Conservation (phyloP, 2,888 invertebrate species). For the Labia minor region DNA sequence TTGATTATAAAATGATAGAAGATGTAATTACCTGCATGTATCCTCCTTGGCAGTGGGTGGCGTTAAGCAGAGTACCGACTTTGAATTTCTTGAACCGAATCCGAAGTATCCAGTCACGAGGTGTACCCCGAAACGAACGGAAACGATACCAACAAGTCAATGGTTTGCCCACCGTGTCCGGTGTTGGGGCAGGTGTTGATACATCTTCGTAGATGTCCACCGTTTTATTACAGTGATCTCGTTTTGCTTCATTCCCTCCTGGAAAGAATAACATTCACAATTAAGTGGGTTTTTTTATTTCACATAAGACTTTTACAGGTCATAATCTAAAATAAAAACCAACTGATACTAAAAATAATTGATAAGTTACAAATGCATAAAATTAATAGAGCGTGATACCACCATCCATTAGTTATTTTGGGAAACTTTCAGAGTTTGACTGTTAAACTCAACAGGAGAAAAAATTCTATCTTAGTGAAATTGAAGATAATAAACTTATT, state of each 20-base stretch:
- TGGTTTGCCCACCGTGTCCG: slow-evolving; percentile 70
- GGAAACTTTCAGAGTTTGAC: too few species aligned
- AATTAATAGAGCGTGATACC: too few species aligned
- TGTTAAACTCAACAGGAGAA: too few species aligned
- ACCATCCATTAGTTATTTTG: too few species aligned
- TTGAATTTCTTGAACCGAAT: slow-evolving; percentile 88
- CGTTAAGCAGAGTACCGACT: slow-evolving; percentile 75
- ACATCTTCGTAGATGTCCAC: slow-evolving; percentile 89
- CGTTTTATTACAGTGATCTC: slow-evolving; percentile 87
- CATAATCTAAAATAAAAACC: too few species aligned
- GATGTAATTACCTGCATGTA: slow-evolving; percentile 83
- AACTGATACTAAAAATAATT: too few species aligned
- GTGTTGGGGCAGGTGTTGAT: slow-evolving; percentile 72
- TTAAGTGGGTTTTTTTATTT: too few species aligned
- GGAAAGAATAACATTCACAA: background rate
- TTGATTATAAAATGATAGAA: too few species aligned
- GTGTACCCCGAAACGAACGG: slow-evolving; percentile 73
- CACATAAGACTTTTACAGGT: too few species aligned
- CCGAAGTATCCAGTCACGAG: slow-evolving; percentile 80
- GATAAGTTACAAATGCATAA: too few species aligned
- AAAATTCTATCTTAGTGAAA: too few species aligned
- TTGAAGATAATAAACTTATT: too few species aligned
- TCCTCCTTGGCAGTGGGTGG: slow-evolving; percentile 77
- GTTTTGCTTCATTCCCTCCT: slow-evolving; percentile 46
- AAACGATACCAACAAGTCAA: slow-evolving; percentile 86